phyloP scores from a whole-genome alignment of 2,888 invertebrate genomes.

The Drosophila paramelanica region DNA sequence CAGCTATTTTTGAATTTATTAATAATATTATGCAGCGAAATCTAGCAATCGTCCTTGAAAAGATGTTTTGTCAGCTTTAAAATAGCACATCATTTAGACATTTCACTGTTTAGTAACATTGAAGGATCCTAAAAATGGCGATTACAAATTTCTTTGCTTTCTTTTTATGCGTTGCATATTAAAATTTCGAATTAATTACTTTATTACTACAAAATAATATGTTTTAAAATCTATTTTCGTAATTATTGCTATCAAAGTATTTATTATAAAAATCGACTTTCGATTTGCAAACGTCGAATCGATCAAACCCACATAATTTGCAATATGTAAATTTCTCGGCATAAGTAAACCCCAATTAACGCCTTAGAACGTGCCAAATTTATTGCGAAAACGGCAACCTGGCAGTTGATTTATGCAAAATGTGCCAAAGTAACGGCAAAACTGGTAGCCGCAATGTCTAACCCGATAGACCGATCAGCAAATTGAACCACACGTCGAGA shows the following conservation, averaged over 20 bases:
- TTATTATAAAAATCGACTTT: constrained; percentile 22
- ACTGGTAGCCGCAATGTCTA: constrained; percentile 37
- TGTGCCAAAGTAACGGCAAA: constrained; percentile 33
- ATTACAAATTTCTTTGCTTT: too few species aligned
- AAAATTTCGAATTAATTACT: too few species aligned
- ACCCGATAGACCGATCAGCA: constrained; percentile 24
- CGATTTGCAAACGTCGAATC: background rate
- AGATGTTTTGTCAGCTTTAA: too few species aligned
- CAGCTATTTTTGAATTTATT: background rate
- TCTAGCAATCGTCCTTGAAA: background rate
- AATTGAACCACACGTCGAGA: constrained; percentile 37
- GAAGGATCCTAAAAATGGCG: too few species aligned
- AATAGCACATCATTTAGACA: too few species aligned
- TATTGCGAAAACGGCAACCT: constrained; percentile 49
- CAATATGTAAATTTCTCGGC: constrained; percentile 15
- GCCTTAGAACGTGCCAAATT: constrained; percentile 64
- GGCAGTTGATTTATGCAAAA: constrained; percentile 59
- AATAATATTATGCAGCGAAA: background rate
- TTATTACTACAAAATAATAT: background rate
- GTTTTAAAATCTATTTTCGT: background rate
- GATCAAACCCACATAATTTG: constrained; percentile 22
- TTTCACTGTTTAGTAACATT: too few species aligned
- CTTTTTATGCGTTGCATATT: too few species aligned
- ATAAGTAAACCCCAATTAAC: constrained; percentile 58
- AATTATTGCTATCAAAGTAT: background rate